phyloP scores from a whole-genome alignment of 2,113 vertebrate species.

The Corythornis madagascariensis region DNA sequence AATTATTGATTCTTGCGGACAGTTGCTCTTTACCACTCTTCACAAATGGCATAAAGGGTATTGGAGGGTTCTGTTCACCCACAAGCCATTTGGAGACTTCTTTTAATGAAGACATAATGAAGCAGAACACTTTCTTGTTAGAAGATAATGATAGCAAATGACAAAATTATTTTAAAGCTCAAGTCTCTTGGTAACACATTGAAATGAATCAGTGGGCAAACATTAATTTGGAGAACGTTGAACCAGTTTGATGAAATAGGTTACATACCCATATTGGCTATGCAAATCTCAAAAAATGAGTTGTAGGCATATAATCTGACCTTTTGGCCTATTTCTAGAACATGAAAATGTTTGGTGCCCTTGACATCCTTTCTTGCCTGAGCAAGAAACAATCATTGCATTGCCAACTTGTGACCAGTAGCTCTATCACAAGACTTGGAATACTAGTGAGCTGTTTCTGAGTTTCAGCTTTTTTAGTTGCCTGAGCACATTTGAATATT shows the following conservation, averaged over 20 bases:
- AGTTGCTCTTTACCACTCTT: constrained; percentile 6
- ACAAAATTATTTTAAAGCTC: constrained; percentile 19
- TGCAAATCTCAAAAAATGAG: background rate
- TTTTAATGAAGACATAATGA: constrained; percentile 15
- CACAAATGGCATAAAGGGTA: background rate
- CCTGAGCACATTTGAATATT: background rate
- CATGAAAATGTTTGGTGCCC: background rate
- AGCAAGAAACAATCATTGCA: background rate
- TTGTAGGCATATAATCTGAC: background rate
- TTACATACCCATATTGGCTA: background rate
- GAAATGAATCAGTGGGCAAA: background rate
- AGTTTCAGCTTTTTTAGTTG: background rate
- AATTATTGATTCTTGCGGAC: background rate
- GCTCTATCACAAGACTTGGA: background rate
- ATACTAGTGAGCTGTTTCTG: background rate
- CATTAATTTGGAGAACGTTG: background rate
- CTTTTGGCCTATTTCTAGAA: background rate
- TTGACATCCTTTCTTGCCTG: background rate
- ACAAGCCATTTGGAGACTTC: background rate
- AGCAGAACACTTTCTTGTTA: background rate
- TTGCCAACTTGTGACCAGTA: background rate
- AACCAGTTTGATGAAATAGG: background rate
- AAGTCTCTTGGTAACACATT: background rate
- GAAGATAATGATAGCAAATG: constrained; percentile 34
- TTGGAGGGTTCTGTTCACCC: background rate